These are phyloP conservation scores for Platorchestia sp. DNA, from an alignment of 1,140 invertebrate genomes.

Conservation along the genomic window DNA sequence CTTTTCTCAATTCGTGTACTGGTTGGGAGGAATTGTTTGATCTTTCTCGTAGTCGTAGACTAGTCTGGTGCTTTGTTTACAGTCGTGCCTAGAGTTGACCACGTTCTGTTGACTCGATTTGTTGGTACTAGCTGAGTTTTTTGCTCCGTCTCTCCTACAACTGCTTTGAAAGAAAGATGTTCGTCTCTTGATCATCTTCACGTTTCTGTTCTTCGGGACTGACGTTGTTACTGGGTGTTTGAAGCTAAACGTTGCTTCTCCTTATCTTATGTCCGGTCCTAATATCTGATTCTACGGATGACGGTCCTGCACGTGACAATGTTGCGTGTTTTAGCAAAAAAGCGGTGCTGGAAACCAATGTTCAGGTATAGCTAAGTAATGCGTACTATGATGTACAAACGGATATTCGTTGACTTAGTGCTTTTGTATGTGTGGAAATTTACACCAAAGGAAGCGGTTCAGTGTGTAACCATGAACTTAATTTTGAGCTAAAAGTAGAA, in stretches of 20 bases:
- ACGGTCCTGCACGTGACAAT: background rate
- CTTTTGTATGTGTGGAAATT: too few species aligned
- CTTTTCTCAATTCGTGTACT: background rate
- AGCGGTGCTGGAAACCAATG: background rate
- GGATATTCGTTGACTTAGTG: background rate
- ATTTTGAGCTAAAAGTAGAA: too few species aligned
- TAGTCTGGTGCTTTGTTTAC: conserved; percentile 24
- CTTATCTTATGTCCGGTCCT: background rate
- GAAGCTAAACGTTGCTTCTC: background rate
- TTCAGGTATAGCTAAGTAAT: background rate
- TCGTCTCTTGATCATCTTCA: background rate
- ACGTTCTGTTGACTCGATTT: background rate
- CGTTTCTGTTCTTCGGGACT: background rate
- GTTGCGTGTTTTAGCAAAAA: background rate
- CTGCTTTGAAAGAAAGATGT: background rate
- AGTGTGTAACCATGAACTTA: too few species aligned
- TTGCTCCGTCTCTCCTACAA: background rate
- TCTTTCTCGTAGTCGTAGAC: background rate
- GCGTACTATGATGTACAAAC: background rate
- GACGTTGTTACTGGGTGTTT: background rate
- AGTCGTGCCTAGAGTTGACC: background rate
- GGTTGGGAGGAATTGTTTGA: background rate
- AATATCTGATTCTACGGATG: background rate
- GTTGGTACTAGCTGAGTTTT: background rate
- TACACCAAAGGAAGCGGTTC: too few species aligned